Conservation (phyloP, 2,797 vertebrate species). For the Chelidonichthys spinosus region DNA sequence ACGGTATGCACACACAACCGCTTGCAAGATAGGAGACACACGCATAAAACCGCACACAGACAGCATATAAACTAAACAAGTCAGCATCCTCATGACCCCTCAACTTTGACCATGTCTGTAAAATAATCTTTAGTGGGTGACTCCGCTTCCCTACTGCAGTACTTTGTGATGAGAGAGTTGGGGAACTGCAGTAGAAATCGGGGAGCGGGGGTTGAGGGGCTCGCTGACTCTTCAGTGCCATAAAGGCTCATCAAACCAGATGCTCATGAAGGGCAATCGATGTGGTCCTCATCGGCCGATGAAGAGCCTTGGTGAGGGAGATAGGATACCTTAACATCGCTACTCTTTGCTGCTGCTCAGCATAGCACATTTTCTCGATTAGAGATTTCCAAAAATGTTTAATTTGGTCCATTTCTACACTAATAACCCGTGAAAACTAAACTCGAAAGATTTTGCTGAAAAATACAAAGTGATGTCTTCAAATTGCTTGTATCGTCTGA, state of each 20-base stretch:
- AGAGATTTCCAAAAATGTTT: not conserved
- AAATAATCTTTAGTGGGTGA: conserved; percentile 37
- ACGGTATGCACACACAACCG: not conserved
- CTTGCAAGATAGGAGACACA: not conserved
- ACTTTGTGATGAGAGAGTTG: conserved; percentile 47
- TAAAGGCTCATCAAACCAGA: conserved; percentile 61
- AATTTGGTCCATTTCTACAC: not conserved
- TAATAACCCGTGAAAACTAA: not conserved
- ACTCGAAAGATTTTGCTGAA: not conserved
- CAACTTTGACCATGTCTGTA: conserved; percentile 27
- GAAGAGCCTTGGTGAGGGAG: conserved; percentile 46
- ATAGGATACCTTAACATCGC: conserved; percentile 23
- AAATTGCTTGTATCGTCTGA: not conserved
- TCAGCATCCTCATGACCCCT: conserved; percentile 27
- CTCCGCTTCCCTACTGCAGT: conserved; percentile 53
- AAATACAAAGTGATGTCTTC: not conserved
- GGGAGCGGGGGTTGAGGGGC: not conserved
- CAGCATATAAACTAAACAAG: not conserved
- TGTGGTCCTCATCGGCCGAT: conserved; percentile 53
- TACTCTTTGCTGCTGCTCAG: conserved; percentile 3
- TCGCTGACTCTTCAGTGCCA: conserved; percentile 53
- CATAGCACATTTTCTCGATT: not conserved
- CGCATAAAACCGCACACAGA: not conserved
- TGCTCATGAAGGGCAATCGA: conserved; percentile 58
- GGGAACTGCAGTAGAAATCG: conserved; percentile 39